Percentiles rank a stretch among this genome's conserved stretches.
Evolutionary conservation across 2,888 invertebrate genomes (phyloP).

Genomic region (Blastobasis lacticolella): DNA sequence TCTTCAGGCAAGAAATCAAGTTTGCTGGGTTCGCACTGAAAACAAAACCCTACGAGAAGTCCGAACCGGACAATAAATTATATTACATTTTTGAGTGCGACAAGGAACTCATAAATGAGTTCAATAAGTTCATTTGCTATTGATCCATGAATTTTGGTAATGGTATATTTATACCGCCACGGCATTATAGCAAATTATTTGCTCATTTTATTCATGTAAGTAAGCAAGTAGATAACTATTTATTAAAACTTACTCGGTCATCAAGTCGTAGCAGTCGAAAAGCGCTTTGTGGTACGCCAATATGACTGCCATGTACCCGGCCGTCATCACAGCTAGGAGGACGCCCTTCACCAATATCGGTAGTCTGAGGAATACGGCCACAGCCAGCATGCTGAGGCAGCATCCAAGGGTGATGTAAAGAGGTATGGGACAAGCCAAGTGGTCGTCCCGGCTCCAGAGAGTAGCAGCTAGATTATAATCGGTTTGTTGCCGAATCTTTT

Average conservation of each 20-base stretch:
- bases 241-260: constrained; percentile 77
- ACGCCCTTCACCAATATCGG: constrained; percentile 88
- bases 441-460: constrained; percentile 72
- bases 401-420: constrained; percentile 91
- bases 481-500: constrained; percentile 55
- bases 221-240: no score
- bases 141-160: no score
- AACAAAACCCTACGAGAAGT: no score
- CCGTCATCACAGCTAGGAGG: constrained; percentile 84
- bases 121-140: no score
- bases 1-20: no score
- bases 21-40: no score
- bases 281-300: constrained; percentile 85
- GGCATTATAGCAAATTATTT: no score
- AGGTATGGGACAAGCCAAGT: constrained; percentile 88
- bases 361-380: constrained; percentile 87
- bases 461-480: constrained; percentile 38
- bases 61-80: no score
- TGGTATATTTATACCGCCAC: no score
- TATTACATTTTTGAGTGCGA: no score
- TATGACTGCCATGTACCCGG: constrained; percentile 86
- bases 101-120: no score
- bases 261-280: constrained; percentile 87
- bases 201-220: no score
- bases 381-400: constrained; percentile 87